Percentiles rank a stretch among this genome's conserved stretches.
phyloP scores from a whole-genome alignment of 1,140 invertebrate genomes.

The Drosophila albomicans region DNA sequence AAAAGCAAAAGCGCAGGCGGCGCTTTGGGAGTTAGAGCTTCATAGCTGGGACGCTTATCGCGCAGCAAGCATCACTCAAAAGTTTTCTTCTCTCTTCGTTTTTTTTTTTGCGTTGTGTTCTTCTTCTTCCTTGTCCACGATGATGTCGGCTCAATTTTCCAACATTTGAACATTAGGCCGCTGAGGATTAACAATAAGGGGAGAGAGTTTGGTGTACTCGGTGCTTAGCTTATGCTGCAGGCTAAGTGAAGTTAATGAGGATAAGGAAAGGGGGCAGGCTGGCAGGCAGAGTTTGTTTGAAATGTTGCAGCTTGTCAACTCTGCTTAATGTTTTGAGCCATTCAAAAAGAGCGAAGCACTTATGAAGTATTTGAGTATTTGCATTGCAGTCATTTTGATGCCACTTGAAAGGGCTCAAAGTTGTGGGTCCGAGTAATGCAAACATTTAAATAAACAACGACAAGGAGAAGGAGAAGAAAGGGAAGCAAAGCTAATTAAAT shows the following conservation, averaged over 20 bases:
- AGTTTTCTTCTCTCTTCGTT: slow-evolving; percentile 60
- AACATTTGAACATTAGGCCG: slow-evolving; percentile 82
- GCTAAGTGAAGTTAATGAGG: slow-evolving; percentile 72
- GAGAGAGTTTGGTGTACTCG: slow-evolving; percentile 10
- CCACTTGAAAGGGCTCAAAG: slow-evolving; percentile 30
- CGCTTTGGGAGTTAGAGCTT: slow-evolving; percentile 57
- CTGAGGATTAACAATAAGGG: slow-evolving; percentile 78
- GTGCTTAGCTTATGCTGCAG: slow-evolving; percentile 44
- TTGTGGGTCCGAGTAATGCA: slow-evolving; percentile 11
- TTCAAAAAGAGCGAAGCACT: slow-evolving; percentile 35
- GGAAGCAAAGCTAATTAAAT: slow-evolving; percentile 50
- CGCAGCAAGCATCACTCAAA: slow-evolving; percentile 77
- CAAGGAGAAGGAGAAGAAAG: background rate
- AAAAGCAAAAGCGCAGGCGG: slow-evolving; percentile 46
- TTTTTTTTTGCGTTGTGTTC: slow-evolving; percentile 24
- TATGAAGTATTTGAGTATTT: slow-evolving; percentile 41
- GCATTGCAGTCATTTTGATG: slow-evolving; percentile 37
- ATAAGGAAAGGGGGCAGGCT: background rate
- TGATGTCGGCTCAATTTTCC: slow-evolving; percentile 78
- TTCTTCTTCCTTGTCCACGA: slow-evolving; percentile 28
- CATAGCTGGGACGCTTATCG: slow-evolving; percentile 67
- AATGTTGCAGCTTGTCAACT: slow-evolving; percentile 72
- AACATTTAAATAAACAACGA: slow-evolving; percentile 24
- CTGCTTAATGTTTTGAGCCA: slow-evolving; percentile 62
- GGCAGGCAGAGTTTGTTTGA: background rate